phyloP scores from a whole-genome alignment of 2,888 invertebrate genomes.

The Tipula unca region DNA sequence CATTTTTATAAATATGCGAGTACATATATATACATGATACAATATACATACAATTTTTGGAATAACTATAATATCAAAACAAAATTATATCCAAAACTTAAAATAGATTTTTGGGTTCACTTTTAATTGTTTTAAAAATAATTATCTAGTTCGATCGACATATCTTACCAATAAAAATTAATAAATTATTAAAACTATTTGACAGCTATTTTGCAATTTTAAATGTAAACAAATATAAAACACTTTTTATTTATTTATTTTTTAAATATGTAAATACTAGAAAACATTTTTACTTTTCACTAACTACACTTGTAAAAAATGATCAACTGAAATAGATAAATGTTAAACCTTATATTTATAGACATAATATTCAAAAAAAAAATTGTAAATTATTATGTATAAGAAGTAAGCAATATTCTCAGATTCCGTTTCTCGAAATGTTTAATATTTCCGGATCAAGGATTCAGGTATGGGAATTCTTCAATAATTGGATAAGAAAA shows the following conservation, averaged over 20 bases:
- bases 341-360: neutral
- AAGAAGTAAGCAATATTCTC: neutral
- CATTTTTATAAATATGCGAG: too few species aligned
- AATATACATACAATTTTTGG: too few species aligned
- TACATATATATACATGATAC: too few species aligned
- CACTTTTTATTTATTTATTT: neutral
- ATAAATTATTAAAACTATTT: neutral
- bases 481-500: neutral
- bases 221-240: neutral
- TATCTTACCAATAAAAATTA: neutral
- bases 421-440: neutral
- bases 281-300: neutral
- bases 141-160: too few species aligned
- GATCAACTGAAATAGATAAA: neutral
- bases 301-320: neutral
- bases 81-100: too few species aligned
- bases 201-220: neutral
- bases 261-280: too few species aligned
- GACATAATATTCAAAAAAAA: neutral
- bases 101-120: too few species aligned
- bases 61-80: too few species aligned
- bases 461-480: neutral
- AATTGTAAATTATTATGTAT: neutral
- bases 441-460: neutral
- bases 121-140: too few species aligned